phyloP scores from a whole-genome alignment of 1,140 invertebrate genomes.

The Catajapyx aquilonaris region DNA sequence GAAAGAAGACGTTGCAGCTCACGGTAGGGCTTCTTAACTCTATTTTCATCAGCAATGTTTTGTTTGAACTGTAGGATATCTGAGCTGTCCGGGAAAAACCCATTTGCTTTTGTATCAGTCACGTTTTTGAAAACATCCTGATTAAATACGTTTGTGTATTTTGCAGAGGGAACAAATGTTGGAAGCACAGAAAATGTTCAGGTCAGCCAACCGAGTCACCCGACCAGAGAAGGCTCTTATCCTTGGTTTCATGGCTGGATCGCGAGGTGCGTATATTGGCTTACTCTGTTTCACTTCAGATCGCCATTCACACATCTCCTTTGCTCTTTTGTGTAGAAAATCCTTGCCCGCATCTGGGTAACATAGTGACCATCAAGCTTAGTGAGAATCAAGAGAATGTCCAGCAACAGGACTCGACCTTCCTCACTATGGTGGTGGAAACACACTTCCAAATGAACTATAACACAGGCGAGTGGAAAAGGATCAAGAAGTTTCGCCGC shows the following conservation, averaged over 20 bases:
- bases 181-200: constrained; percentile 94
- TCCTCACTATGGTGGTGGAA: constrained; percentile 57
- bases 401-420: constrained; percentile 45
- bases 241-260: constrained; percentile 93
- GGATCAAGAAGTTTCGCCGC: constrained; percentile 56
- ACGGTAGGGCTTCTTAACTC: constrained; percentile 33
- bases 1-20: constrained; percentile 46
- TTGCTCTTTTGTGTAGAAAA: constrained; percentile 44
- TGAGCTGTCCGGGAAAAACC: background rate
- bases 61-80: too few species aligned
- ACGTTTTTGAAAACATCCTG: too few species aligned
- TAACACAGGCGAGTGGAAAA: constrained; percentile 79
- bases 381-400: constrained; percentile 71
- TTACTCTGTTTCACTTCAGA: constrained; percentile 2
- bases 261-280: constrained; percentile 45
- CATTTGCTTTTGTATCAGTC: constrained; percentile 1
- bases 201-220: constrained; percentile 84
- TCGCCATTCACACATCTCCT: constrained; percentile 4
- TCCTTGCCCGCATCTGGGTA: constrained; percentile 79
- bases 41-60: constrained; percentile 1
- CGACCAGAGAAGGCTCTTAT: constrained; percentile 91
- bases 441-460: constrained; percentile 96
- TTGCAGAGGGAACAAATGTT: constrained; percentile 80
- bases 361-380: constrained; percentile 78
- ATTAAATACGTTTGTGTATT: constrained; percentile 15